Conservation (phyloP, 2,797 vertebrate genomes). For the Myotis findleyi region DNA sequence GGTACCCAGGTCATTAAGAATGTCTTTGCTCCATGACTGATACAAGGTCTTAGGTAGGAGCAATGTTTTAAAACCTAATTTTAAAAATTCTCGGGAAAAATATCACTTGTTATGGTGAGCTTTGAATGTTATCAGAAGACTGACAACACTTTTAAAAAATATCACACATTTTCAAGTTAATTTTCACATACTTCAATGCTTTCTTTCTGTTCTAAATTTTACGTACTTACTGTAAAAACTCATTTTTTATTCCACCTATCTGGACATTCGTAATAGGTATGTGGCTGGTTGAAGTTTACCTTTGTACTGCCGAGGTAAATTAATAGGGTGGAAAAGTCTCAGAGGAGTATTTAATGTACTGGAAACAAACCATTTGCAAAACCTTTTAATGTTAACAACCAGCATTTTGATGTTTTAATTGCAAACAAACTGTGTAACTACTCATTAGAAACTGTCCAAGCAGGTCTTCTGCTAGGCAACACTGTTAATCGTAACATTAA, state of each 20-base stretch:
- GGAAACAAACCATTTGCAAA: slow-evolving; percentile 61
- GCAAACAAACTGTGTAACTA: slow-evolving; percentile 39
- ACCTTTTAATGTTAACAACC: slow-evolving; percentile 62
- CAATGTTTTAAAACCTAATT: slow-evolving; percentile 58
- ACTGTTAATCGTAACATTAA: slow-evolving; percentile 38
- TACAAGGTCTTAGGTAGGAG: not conserved
- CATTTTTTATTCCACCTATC: slow-evolving; percentile 14
- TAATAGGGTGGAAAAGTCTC: slow-evolving; percentile 49
- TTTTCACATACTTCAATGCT: slow-evolving; percentile 62
- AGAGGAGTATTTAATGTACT: slow-evolving; percentile 56
- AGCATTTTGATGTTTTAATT: slow-evolving; percentile 64
- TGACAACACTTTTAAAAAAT: slow-evolving; percentile 20
- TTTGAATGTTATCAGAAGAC: slow-evolving; percentile 55
- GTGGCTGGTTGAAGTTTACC: slow-evolving; percentile 32
- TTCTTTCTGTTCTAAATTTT: slow-evolving; percentile 33
- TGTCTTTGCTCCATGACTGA: slow-evolving; percentile 39
- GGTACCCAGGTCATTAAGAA: not conserved
- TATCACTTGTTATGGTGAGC: not conserved
- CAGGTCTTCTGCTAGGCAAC: not conserved
- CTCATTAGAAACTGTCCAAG: slow-evolving; percentile 35
- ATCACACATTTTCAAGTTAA: slow-evolving; percentile 59
- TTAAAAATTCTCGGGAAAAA: not conserved
- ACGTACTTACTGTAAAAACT: not conserved
- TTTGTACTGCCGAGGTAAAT: slow-evolving; percentile 57
- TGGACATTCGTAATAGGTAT: slow-evolving; percentile 6